Conservation (phyloP, 2,113 vertebrate species). For the Nanorana parkeri region DNA sequence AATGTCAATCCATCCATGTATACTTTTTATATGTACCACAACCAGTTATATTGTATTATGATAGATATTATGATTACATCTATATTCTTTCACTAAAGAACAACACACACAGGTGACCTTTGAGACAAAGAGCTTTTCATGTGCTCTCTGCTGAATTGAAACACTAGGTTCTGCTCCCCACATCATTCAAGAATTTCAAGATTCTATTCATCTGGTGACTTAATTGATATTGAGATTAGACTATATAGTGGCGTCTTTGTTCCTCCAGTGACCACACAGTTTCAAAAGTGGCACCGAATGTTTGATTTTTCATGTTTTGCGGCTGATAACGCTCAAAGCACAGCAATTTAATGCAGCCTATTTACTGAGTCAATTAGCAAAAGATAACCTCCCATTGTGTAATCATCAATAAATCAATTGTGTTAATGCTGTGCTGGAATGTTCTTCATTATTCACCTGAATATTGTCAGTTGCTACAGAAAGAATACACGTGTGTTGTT, state of each 20-base stretch:
- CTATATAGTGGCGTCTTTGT: slow-evolving; percentile 69
- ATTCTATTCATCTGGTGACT: slow-evolving; percentile 70
- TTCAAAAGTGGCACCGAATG: slow-evolving; percentile 60
- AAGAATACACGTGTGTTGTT: slow-evolving; percentile 65
- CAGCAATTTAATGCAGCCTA: slow-evolving; percentile 67
- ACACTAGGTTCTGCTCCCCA: slow-evolving; percentile 62
- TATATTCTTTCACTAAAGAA: slow-evolving; percentile 29
- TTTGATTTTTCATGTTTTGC: slow-evolving; percentile 62
- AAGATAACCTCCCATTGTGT: slow-evolving; percentile 84
- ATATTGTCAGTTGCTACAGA: slow-evolving; percentile 78
- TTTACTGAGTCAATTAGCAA: slow-evolving; percentile 84
- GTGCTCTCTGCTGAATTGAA: slow-evolving; percentile 67
- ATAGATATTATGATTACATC: slow-evolving; percentile 28
- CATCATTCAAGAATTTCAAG: slow-evolving; percentile 68
- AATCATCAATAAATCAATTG: slow-evolving; percentile 85
- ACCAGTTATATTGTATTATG: slow-evolving; percentile 19
- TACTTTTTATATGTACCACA: neutral
- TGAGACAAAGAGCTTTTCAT: slow-evolving; percentile 62
- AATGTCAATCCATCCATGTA: slow-evolving; percentile 3
- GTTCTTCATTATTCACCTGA: slow-evolving; percentile 77
- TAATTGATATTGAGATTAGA: slow-evolving; percentile 68
- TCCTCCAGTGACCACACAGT: slow-evolving; percentile 53
- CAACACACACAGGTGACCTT: slow-evolving; percentile 63
- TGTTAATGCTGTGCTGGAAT: slow-evolving; percentile 82
- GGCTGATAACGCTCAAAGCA: slow-evolving; percentile 60